Base-by-base conservation (phyloP, 2,888 invertebrate genomes). In the Drosophila lacicola region DNA sequence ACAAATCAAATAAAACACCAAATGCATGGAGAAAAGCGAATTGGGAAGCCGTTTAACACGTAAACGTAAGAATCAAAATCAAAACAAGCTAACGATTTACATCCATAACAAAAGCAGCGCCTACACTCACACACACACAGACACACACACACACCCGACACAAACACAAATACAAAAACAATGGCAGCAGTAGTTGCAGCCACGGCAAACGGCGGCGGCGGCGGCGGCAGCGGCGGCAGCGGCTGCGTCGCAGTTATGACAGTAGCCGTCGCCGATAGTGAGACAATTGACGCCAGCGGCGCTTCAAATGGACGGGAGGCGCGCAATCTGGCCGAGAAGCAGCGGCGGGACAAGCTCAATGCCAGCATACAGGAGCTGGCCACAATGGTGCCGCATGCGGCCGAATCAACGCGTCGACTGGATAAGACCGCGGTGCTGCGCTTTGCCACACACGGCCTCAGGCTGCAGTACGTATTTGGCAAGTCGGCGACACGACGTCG, bases 371-470 rank as follows among this genome's bases (percentile, higher is more conserved):
- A 95, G 62, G 96, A 96, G 91, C 94, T 98, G 92, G 96, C 96
- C 63, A 94, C 95, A 45, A 94, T 97, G 88, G 95, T 98, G 72
- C 97, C 97, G 17, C 95, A 96, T 92, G 96, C 97, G 45, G 95
- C 96, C 29, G 95, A 95, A 88, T 96, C 97, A 69, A 95, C 96
- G 54, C 95, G 97, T 75, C 95, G 96, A 86, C 94, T 97, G 89
- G 98, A 98, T 92, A 98, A 98, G 93, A 98, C 98, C 8, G 97
- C 97, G 80, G 96, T 98, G 61, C 93, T 98, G 56, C 94, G 98
- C 78, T 95, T 98, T 67, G 96, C 97, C 6, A 97, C 97, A 45
- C 96, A 97, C 80, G 97, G 96, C 90, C 94, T 98, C 36, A 94
- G 98, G 58, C 94, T 97, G 78, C 95, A 96, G 90, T 96, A 97